phyloP scores from a whole-genome alignment of 1,140 invertebrate genomes.

The Magallana gigas region DNA sequence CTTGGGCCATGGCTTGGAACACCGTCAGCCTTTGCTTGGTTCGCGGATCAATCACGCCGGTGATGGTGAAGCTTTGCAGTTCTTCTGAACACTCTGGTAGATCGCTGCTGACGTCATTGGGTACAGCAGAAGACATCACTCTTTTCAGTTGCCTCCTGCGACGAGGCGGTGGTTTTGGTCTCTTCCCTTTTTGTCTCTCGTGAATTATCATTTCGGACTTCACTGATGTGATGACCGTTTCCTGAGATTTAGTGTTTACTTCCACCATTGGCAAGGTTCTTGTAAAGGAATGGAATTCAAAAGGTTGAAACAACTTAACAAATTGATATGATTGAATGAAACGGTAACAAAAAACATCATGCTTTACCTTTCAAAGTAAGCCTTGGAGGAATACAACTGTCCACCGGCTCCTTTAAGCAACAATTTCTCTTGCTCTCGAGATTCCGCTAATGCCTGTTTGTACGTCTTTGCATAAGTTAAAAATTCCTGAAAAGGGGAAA shows the following conservation, averaged over 20 bases:
- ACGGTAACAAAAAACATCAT: neutral
- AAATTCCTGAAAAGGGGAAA: slow-evolving; percentile 66
- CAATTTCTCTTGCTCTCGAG: slow-evolving; percentile 64
- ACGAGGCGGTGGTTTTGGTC: slow-evolving; percentile 59
- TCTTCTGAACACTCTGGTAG: slow-evolving; percentile 59
- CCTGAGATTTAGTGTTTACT: slow-evolving; percentile 67
- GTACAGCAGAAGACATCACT: slow-evolving; percentile 43
- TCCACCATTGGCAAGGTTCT: slow-evolving; percentile 70
- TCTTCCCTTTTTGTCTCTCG: slow-evolving; percentile 65
- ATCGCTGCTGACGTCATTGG: slow-evolving; percentile 7
- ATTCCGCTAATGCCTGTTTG: slow-evolving; percentile 56
- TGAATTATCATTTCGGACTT: slow-evolving; percentile 73
- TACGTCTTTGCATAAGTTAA: slow-evolving; percentile 68
- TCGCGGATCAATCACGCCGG: slow-evolving; percentile 89
- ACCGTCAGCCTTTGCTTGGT: slow-evolving; percentile 89
- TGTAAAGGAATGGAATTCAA: neutral
- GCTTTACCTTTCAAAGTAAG: slow-evolving; percentile 74
- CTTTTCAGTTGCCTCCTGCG: slow-evolving; percentile 61
- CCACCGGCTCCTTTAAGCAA: slow-evolving; percentile 57
- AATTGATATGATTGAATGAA: neutral
- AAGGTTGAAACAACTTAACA: neutral
- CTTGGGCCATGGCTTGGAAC: slow-evolving; percentile 90
- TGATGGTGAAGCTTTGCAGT: slow-evolving; percentile 71
- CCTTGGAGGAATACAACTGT: slow-evolving; percentile 69
- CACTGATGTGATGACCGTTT: slow-evolving; percentile 62